Evolutionary conservation across 2,888 invertebrate species (phyloP).

Genomic region (Marronus borbonicus): DNA sequence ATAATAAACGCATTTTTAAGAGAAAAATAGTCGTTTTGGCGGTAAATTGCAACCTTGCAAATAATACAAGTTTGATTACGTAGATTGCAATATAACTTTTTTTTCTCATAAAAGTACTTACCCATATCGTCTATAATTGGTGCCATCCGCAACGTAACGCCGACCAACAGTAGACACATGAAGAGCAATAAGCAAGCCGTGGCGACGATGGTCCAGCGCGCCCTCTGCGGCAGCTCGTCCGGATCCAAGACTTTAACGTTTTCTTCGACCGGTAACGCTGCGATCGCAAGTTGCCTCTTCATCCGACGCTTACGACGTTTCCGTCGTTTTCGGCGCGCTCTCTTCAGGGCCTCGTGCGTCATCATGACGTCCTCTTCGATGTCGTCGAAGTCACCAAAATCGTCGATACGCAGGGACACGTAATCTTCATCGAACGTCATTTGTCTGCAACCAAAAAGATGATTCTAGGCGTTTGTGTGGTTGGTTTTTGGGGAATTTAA

Average conservation of each 20-base stretch:
- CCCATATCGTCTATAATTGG: slow-evolving; percentile 97
- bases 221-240: slow-evolving; percentile 87
- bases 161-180: slow-evolving; percentile 91
- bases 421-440: slow-evolving; percentile 72
- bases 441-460: slow-evolving; percentile 64
- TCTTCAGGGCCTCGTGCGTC: slow-evolving; percentile 65
- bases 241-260: slow-evolving; percentile 78
- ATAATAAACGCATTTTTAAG: too few species aligned
- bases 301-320: slow-evolving; percentile 66
- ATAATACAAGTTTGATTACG: too few species aligned
- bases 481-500: too few species aligned
- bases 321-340: slow-evolving; percentile 64
- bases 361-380: slow-evolving; percentile 65
- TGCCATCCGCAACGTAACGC: slow-evolving; percentile 93
- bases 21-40: too few species aligned
- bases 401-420: slow-evolving; percentile 72
- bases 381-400: slow-evolving; percentile 65
- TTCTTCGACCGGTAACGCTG: slow-evolving; percentile 61
- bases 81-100: too few species aligned
- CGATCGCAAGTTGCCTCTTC: slow-evolving; percentile 58
- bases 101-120: slow-evolving; percentile 72
- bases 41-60: too few species aligned
- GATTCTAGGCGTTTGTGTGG: too few species aligned
- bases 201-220: slow-evolving; percentile 92
- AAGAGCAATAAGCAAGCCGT: slow-evolving; percentile 90